Percentiles rank a stretch among this genome's conserved stretches.
phyloP scores from a whole-genome alignment of 2,888 invertebrate species.

The Theristus sp. region DNA sequence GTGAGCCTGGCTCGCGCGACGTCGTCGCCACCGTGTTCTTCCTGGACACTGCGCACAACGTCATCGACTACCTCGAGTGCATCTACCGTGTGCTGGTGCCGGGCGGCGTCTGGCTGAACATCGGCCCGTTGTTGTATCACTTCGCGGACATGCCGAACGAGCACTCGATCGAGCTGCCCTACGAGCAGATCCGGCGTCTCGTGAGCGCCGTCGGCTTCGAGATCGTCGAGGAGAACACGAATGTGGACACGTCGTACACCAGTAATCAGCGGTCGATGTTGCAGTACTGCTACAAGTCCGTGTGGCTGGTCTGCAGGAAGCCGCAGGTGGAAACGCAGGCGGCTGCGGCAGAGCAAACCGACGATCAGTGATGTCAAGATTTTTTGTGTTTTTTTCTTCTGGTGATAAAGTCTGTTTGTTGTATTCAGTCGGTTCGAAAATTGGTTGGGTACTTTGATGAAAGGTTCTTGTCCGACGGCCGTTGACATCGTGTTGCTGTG shows the following conservation, averaged over 20 bases:
- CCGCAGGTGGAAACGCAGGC: not conserved
- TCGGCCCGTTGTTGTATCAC: constrained; percentile 67
- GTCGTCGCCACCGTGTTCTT: constrained; percentile 93
- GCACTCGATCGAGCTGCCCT: constrained; percentile 78
- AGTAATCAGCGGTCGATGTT: constrained; percentile 82
- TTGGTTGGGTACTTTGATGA: too few relatives aligned
- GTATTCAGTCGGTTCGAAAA: too few relatives aligned
- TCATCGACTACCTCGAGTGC: constrained; percentile 77
- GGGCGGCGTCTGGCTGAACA: constrained; percentile 40
- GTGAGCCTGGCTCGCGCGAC: constrained; percentile 55
- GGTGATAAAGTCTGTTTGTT: not conserved
- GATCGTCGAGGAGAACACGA: constrained; percentile 53
- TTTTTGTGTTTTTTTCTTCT: not conserved
- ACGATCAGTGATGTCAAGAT: not conserved
- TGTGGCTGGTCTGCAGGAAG: constrained; percentile 61
- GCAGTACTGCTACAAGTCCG: constrained; percentile 71
- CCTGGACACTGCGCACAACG: constrained; percentile 90
- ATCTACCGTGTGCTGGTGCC: constrained; percentile 73
- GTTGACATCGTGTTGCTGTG: too few relatives aligned
- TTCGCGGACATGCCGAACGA: constrained; percentile 63
- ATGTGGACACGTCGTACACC: constrained; percentile 66
- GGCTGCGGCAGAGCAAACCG: too few relatives aligned
- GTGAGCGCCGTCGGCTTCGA: constrained; percentile 9
- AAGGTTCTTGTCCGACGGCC: too few relatives aligned
- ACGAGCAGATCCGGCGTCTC: constrained; percentile 37